Percentiles rank a stretch among this genome's conserved stretches.
These are phyloP conservation scores for Colaptes auratus DNA, from an alignment of 2,113 vertebrate species.

Conservation along the genomic window DNA sequence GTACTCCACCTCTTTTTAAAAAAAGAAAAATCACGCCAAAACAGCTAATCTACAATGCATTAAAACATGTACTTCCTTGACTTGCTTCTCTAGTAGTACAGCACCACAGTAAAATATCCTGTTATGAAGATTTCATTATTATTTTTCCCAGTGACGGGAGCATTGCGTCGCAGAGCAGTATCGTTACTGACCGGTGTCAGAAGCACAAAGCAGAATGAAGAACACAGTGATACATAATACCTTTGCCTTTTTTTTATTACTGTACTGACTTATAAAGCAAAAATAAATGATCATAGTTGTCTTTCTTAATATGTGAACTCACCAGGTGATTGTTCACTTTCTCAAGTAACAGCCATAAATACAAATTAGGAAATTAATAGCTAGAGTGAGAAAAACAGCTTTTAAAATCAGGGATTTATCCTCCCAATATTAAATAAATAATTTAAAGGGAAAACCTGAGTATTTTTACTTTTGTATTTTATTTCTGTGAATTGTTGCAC, in stretches of 20 bases:
- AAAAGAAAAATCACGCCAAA: neutral
- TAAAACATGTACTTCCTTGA: neutral
- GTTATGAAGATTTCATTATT: neutral
- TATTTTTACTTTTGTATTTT: constrained; percentile 31
- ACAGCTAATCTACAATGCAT: neutral
- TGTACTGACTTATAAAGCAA: constrained; percentile 7
- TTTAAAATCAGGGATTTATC: constrained; percentile 1
- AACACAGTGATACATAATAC: neutral
- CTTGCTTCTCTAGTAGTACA: neutral
- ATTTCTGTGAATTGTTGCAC: constrained; percentile 38
- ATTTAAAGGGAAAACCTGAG: neutral
- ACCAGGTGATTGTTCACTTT: neutral
- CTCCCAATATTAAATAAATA: constrained; percentile 26
- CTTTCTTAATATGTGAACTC: neutral
- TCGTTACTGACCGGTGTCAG: neutral
- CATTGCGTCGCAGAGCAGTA: neutral
- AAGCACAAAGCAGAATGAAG: neutral
- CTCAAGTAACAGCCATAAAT: neutral
- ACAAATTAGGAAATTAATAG: neutral
- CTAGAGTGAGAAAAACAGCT: neutral
- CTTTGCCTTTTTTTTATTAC: constrained; percentile 11
- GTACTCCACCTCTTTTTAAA: neutral
- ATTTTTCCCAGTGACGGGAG: neutral
- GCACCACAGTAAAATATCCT: neutral
- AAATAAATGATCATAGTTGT: neutral